Evolutionary conservation across 2,113 vertebrate genomes (phyloP), one percentile per base, ranked within the genome.

Genomic region (Sturnira hondurensis): DNA sequence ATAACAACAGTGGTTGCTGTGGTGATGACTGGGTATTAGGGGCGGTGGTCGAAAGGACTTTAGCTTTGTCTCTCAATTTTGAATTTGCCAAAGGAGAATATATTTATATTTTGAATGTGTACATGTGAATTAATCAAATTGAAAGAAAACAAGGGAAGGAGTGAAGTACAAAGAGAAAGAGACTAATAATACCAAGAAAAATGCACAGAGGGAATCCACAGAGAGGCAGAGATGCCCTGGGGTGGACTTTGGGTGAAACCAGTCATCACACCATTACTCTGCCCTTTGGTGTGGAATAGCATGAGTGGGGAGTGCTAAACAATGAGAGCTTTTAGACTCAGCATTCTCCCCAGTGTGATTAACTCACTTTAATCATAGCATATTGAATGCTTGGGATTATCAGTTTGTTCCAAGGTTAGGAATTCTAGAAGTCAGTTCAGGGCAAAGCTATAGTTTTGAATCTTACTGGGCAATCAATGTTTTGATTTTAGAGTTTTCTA

Each of bases 401-500:
- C 50, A 28, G n/a, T 61, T 86, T 71, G 50, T 52, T 73, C 54
- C 80, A 61, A 45, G 47, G 50, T 58, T 52, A 36, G 67, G 50
- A 36, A 86, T 7, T 58, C 76, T n/a, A 28, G 67, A 82, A 70
- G 52, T 58, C 54, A 45, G 61, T 36, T 73, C 19, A 38, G 36
- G 54, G 41, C 0, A 7, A 71, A 91, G 82, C 56, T 67, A 19
- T 58, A 36, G 56, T 70, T 87, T 65, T 38, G 31, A 68, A 73
- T 36, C 45, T 41, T 31, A n/a, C n/a, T 58, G 2, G 1, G 63
- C 52, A 31, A 91, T 93, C 61, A 38, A 47, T 54, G 31, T 81
- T 94, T 84, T 7, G 0, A 85, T 95, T 93, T 93, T 67, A 68
- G 71, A 54, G 36, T 94, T 92, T 95, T 45, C 54, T 16, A 67